Percentiles rank a stretch among this genome's conserved stretches.
These are phyloP conservation scores for Leptopilina clavipes DNA, from an alignment of 1,140 invertebrate species.

Conservation along the genomic window DNA sequence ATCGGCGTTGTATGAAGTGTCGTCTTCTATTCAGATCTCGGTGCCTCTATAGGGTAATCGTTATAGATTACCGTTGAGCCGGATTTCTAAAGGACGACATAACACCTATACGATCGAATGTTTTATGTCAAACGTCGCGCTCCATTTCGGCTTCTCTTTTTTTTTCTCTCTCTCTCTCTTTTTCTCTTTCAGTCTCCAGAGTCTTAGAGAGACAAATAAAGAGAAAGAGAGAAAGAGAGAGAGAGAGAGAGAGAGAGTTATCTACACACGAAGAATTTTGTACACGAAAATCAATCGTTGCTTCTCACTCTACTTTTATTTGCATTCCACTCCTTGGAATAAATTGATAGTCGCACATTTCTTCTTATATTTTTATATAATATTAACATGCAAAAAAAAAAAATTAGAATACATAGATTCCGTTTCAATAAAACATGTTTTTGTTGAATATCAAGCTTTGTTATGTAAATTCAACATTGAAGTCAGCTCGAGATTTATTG, in stretches of 20 bases:
- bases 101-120: slow-evolving; percentile 16
- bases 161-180: not conserved
- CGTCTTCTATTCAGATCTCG: slow-evolving; percentile 7
- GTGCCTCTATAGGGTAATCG: slow-evolving; percentile 16
- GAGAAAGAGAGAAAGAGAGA: too few species aligned
- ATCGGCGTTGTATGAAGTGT: slow-evolving; percentile 26
- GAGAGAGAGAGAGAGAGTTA: too few species aligned
- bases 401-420: not conserved
- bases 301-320: not conserved
- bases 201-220: too few species aligned
- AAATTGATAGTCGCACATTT: not conserved
- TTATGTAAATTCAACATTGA: not conserved
- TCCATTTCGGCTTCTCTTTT: slow-evolving; percentile 2
- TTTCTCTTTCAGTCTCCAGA: too few species aligned
- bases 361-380: slow-evolving; percentile 12
- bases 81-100: slow-evolving; percentile 15
- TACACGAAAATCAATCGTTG: slow-evolving; percentile 5
- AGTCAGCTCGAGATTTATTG: not conserved
- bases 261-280: too few species aligned
- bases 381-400: too few species aligned
- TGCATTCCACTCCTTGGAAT: not conserved
- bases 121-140: slow-evolving; percentile 17
- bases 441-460: slow-evolving; percentile 3
- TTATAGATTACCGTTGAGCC: slow-evolving; percentile 26
- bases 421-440: not conserved